Evolutionary conservation across 2,113 vertebrate genomes (phyloP).

Genomic region (Balaenoptera acutorostrata): DNA sequence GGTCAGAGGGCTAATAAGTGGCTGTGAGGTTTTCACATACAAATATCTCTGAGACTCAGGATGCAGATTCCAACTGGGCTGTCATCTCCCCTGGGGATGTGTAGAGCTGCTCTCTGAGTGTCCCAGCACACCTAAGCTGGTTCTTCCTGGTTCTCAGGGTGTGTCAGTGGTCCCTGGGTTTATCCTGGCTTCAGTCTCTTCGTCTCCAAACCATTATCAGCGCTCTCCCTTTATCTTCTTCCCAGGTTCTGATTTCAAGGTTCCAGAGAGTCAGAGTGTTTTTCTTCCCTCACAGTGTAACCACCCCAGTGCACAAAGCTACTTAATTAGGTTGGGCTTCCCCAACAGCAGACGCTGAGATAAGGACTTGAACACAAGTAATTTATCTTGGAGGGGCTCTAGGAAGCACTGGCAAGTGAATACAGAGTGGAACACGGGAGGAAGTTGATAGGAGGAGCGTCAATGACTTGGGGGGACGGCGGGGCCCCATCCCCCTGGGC

Average conservation of each 20-base stretch:
- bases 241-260: not conserved
- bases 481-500: rapidly evolving
- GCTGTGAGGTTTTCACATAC: not conserved
- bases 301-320: rapidly evolving
- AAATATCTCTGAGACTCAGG: rapidly evolving
- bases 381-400: not conserved
- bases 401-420: rapidly evolving
- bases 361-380: not conserved
- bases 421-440: rapidly evolving
- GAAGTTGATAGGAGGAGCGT: rapidly evolving
- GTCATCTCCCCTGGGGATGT: not conserved
- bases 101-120: not conserved
- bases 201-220: not conserved
- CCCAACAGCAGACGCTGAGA: not conserved
- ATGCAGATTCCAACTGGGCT: rapidly evolving
- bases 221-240: not conserved
- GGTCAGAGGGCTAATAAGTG: not conserved
- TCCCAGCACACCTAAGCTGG: rapidly evolving
- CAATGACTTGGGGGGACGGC: rapidly evolving
- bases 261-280: not conserved
- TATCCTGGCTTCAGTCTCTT: not conserved
- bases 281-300: rapidly evolving
- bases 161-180: rapidly evolving
- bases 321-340: no score
- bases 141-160: no score